A percentile compares a stretch with the other conserved stretches of the same genome.
Conservation (phyloP, 2,113 vertebrate genomes). For the Oriolus oriolus region DNA sequence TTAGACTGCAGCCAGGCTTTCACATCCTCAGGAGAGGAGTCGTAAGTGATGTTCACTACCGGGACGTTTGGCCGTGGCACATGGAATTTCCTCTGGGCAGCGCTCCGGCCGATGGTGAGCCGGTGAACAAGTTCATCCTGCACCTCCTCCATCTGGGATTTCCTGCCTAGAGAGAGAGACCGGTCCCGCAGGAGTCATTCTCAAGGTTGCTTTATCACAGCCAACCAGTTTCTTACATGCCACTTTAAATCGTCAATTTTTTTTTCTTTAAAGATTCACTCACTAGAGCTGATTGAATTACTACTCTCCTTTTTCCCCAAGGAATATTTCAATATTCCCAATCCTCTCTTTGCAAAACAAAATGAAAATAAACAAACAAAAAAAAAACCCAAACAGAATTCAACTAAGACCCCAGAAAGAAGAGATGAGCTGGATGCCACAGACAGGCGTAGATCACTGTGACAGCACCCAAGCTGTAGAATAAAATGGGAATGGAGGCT, state of each 20-base stretch:
- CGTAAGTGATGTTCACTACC: constrained; percentile 79
- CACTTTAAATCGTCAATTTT: background rate
- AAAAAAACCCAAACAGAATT: background rate
- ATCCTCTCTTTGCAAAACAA: background rate
- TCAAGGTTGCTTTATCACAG: background rate
- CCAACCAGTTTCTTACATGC: background rate
- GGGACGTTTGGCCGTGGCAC: constrained; percentile 74
- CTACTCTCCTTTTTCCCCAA: background rate
- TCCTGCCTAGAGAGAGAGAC: constrained; percentile 75
- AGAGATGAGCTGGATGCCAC: background rate
- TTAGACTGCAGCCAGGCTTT: constrained; percentile 86
- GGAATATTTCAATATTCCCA: background rate
- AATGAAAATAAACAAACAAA: background rate
- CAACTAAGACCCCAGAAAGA: background rate
- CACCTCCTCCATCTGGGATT: constrained; percentile 97
- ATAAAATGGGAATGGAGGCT: accelerated
- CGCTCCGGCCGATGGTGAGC: constrained; percentile 87
- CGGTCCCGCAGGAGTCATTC: background rate
- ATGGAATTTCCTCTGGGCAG: constrained; percentile 85
- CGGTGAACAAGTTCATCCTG: constrained; percentile 92
- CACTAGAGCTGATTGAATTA: background rate
- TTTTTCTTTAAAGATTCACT: background rate
- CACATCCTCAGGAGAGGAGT: constrained; percentile 85
- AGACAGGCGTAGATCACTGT: accelerated
- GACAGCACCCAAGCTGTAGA: background rate